A percentile compares a stretch with the other conserved stretches of the same genome.
Conservation (phyloP, 2,797 vertebrate genomes). For the Semaprochilodus insignis region DNA sequence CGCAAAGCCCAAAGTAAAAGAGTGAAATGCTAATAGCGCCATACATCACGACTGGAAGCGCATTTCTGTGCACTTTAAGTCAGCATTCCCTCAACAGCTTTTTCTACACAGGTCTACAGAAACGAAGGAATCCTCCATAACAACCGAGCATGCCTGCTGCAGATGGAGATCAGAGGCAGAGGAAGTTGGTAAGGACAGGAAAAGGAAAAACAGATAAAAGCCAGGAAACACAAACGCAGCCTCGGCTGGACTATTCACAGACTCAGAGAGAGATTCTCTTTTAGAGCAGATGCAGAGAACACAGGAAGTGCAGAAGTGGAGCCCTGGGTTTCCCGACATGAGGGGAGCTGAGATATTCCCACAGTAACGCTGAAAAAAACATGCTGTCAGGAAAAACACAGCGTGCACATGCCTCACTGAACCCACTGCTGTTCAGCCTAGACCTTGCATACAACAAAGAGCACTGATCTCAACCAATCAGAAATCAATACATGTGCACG, state of each 20-base stretch:
- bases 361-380: neutral
- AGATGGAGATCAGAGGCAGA: neutral
- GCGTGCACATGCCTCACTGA: constrained; percentile 18
- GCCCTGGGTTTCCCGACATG: constrained; percentile 20
- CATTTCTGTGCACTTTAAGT: no score
- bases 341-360: constrained; percentile 10
- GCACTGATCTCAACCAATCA: no score
- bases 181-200: constrained; percentile 28
- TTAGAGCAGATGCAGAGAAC: constrained; percentile 15
- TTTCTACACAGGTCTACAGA: no score
- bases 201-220: constrained; percentile 33
- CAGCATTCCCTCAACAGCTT: no score
- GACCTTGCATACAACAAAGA: neutral
- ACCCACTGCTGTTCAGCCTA: constrained; percentile 1
- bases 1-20: no score
- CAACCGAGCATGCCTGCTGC: neutral
- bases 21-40: no score
- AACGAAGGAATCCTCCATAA: no score
- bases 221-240: constrained; percentile 32
- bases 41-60: no score
- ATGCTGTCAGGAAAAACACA: neutral
- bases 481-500: no score
- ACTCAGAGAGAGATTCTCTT: constrained; percentile 32
- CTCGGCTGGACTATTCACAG: constrained; percentile 29
- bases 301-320: constrained; percentile 38